Evolutionary conservation across 2,888 invertebrate genomes (phyloP), one percentile per base, ranked within the genome.

Genomic region (Gastrophysa polygoni): DNA sequence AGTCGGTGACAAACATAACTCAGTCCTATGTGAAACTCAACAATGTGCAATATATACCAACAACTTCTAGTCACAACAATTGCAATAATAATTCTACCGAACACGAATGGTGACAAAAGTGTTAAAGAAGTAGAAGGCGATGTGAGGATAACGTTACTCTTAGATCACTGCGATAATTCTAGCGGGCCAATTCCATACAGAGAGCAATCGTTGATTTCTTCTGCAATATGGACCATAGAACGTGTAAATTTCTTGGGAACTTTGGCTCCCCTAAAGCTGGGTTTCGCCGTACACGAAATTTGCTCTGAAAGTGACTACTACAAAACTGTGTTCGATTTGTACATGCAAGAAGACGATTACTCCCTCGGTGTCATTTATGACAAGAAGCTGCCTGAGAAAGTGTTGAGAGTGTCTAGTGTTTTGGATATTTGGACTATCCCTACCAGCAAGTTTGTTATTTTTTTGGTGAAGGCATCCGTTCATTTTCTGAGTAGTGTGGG

Each of bases 211-310:
- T 48, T 77, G 4, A 66, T 76, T 7, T 75, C 76, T 56, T 73
- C 79, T 1, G 78, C 79, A 1, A 68, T 76, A 51, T 82, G 81
- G 81, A 75, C 74, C 1, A 65, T 69, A 1, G 71, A 81, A 49
- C 71, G 79, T 20, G 34, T 81, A 5, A 80, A 81, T 61, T 70
- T 68, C 49, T 66, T 81, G 21, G 70, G 77, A 58, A 57, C 69
- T 8, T 56, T 74, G 6, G 44, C 68, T 8, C 73, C 74, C 3
- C 52, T 78, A 5, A 71, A 67, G 43, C 48, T 80, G 1, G 80
- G 78, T 8, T 20, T 80, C 2, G 57, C 67, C 5, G 70, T 80
- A 5, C 76, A 74, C 63, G 72, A 77, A 56, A 69, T 73, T n/a
- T 79, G 80, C 57, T 69, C 69, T 1, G 73, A 76, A 28, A 67